Evolutionary conservation across 1,140 invertebrate species (phyloP), one percentile per base, ranked within the genome.

Genomic region (Psilanteris sp.): DNA sequence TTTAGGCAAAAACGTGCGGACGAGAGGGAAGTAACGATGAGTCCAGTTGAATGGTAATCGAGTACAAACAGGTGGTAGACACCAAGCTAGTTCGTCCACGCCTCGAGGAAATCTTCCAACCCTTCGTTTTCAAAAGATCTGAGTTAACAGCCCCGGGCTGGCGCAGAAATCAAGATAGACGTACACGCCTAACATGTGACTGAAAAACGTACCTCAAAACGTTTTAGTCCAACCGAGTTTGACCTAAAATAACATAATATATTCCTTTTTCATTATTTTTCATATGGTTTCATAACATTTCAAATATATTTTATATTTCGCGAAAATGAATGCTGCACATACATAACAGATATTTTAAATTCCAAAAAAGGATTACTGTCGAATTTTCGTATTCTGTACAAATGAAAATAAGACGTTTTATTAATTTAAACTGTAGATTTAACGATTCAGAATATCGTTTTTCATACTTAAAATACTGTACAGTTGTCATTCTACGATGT

Each of bases 21-120:
- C 24, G 44, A 34, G 54, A 46, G 18, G 11, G 41, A 57, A 54
- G 54, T 75, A 55, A 62, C 27, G 62, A 36, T 10, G 57, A 66
- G 57, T 52, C 52, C 44, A 37, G 66, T 26, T 77, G 52, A 71
- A 77, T 77, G 59, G 73, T 71, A 77, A 77, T 77, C 59, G 73
- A 71, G 59, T 76, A 68, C 66, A 77, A 77, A 77, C 73, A 77
- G 73, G 73, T 77, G 73, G 73, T 66, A 54, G 57, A 64, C 59
- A 57, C 10, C 57, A 64, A 75, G 55, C 57, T 64, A 41, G 52
- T 70, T 64, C 64, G 57, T 76, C 72, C 52, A 59, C 29, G 64
- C 73, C 73, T 59, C 41, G 36, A 36, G 64, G 11, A 31, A 76
- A 55, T 68, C 64, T 68, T 48, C 36, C 64, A 50, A 64, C 41